Evolutionary conservation across 2,888 invertebrate genomes (phyloP), one percentile per base, ranked within the genome.

Genomic region (Tiliacea citrago): DNA sequence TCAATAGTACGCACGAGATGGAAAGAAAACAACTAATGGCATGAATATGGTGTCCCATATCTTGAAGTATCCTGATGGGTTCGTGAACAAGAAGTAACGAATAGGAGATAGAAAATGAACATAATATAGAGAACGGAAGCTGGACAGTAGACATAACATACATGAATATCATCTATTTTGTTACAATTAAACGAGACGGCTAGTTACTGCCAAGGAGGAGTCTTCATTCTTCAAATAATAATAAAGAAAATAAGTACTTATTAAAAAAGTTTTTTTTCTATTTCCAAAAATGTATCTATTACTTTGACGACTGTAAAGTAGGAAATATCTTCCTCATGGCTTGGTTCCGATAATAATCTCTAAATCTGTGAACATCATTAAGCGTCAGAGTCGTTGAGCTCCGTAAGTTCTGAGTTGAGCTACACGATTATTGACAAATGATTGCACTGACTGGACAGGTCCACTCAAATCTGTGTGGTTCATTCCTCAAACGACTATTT

Each of bases 41-140:
- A 92, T 92, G 92, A 87, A 87, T 88, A 91, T 92, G 92, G 91
- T 82, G 72, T 68, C 84, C 88, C 90, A 89, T 88, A 88, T 87
- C 79, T 86, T 84, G 91, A 91, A 91, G 91, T 91, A 91, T 87
- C 78, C 81, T 89, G 83, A 84, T 85, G 88, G 68, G 53, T 47
- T 76, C 55, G 79, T 84, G 81, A 82, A 73, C 68, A 65, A 86
- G 82, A 73, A 75, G 75, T 75, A 81, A 82, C 67, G 62, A 82
- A 67, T 63, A 72, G 80, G 63, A 82, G 68, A 82, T 66, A 79
- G 71, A 80, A 77, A 80, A 71, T n/a, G 16, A 79, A 85, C 74
- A 75, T 79, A 87, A 77, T 61, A 82, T 70, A 83, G 63, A 80
- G 62, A 76, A 81, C 86, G 81, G 79, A 88, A 89, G 85, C 84